phyloP scores from a whole-genome alignment of 2,888 invertebrate genomes.

The Hartigia nigra region DNA sequence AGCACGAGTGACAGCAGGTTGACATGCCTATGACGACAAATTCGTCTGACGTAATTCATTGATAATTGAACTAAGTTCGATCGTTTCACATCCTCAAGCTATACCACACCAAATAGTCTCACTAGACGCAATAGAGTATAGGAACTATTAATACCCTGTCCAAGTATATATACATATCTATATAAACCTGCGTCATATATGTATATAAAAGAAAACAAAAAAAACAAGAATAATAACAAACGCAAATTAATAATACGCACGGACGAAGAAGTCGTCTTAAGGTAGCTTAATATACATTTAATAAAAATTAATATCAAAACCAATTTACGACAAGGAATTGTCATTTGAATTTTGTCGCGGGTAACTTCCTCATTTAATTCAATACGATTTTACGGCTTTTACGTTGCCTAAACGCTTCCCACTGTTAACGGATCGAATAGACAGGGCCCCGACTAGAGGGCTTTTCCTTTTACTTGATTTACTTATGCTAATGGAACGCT shows the following conservation, averaged over 20 bases:
- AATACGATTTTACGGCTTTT: not conserved
- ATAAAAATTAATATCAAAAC: not conserved
- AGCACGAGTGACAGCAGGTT: not conserved
- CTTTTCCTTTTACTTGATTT: not conserved
- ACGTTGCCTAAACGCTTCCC: not conserved
- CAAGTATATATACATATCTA: not conserved
- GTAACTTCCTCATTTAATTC: not conserved
- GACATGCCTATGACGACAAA: not conserved
- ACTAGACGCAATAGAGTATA: not conserved
- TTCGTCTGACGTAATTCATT: conserved; percentile 20
- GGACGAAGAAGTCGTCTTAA: not conserved
- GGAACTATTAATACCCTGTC: not conserved
- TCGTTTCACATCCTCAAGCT: not conserved
- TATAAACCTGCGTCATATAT: not conserved
- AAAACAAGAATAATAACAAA: not conserved
- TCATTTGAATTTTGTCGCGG: not conserved
- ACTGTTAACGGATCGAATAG: not conserved
- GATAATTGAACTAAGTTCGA: conserved; percentile 16
- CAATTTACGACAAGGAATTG: not conserved
- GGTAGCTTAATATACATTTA: not conserved
- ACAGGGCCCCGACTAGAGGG: not conserved
- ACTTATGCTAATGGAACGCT: not conserved
- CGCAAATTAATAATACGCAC: not conserved
- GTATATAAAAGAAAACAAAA: no score
- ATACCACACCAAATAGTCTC: not conserved